Percentiles rank a stretch among this genome's conserved stretches.
Conservation (phyloP, 2,888 invertebrate genomes). For the Corbicula japonica region DNA sequence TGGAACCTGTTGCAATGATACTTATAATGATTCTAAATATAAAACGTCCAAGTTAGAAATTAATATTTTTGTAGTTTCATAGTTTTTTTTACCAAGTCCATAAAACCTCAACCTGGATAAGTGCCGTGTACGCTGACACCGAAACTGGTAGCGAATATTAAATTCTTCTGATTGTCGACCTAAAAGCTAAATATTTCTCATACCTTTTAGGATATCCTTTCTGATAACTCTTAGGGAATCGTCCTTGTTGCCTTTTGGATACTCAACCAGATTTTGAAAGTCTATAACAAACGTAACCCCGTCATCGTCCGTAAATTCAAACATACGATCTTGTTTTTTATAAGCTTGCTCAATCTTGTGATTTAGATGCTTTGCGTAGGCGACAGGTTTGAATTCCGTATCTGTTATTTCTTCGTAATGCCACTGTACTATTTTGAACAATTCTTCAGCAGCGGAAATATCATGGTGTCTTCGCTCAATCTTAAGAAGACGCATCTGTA, state of each 20-base stretch:
- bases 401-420: conserved; percentile 46
- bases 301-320: conserved; percentile 39
- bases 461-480: conserved; percentile 21
- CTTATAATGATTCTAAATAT: too few species aligned
- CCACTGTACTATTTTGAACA: conserved; percentile 48
- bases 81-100: too few species aligned
- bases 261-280: conserved; percentile 56
- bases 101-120: too few species aligned
- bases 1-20: too few species aligned
- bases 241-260: conserved; percentile 32
- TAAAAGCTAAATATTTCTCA: too few species aligned
- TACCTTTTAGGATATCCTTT: conserved; percentile 64
- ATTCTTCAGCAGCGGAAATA: conserved; percentile 28
- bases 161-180: too few species aligned
- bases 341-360: conserved; percentile 62
- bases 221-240: conserved; percentile 58
- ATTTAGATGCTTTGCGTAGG: conserved; percentile 49
- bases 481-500: conserved; percentile 37
- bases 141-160: too few species aligned
- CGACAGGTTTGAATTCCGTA: conserved; percentile 2
- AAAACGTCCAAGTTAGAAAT: too few species aligned
- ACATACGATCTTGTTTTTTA: conserved; percentile 29
- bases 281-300: conserved; percentile 45
- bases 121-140: too few species aligned
- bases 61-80: too few species aligned